These are phyloP conservation scores for Condylura cristata DNA, from an alignment of 2,113 vertebrate genomes.

Conservation along the genomic window DNA sequence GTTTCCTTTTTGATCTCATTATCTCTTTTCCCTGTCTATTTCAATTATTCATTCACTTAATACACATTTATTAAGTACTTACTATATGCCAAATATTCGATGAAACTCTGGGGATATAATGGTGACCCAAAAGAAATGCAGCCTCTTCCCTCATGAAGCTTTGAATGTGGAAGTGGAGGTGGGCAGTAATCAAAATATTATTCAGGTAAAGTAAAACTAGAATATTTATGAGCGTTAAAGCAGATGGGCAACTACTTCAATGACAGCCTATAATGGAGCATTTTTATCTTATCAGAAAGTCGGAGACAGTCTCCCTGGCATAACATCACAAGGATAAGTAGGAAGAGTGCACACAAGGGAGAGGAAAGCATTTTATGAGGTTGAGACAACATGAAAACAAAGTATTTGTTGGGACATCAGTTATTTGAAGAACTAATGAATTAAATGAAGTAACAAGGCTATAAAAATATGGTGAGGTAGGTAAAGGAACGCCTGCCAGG, in stretches of 20 bases:
- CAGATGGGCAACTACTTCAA: background rate
- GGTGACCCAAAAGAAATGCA: background rate
- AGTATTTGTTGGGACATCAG: background rate
- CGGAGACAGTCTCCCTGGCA: background rate
- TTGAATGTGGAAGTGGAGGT: background rate
- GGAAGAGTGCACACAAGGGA: background rate
- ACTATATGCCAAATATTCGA: background rate
- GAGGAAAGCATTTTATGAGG: background rate
- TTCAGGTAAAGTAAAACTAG: background rate
- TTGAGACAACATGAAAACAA: background rate
- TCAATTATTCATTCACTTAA: background rate
- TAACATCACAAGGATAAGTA: background rate
- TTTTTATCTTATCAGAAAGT: background rate
- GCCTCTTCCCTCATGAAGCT: background rate
- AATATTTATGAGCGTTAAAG: background rate
- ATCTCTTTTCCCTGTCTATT: background rate
- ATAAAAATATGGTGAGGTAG: background rate
- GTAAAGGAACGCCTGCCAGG: background rate
- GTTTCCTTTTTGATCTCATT: background rate
- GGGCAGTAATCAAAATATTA: background rate
- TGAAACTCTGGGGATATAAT: background rate
- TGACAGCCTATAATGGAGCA: background rate
- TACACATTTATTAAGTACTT: background rate
- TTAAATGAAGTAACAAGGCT: background rate
- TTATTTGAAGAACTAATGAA: background rate